Conservation (phyloP, 2,113 vertebrate genomes). For the Cebus imitator region DNA sequence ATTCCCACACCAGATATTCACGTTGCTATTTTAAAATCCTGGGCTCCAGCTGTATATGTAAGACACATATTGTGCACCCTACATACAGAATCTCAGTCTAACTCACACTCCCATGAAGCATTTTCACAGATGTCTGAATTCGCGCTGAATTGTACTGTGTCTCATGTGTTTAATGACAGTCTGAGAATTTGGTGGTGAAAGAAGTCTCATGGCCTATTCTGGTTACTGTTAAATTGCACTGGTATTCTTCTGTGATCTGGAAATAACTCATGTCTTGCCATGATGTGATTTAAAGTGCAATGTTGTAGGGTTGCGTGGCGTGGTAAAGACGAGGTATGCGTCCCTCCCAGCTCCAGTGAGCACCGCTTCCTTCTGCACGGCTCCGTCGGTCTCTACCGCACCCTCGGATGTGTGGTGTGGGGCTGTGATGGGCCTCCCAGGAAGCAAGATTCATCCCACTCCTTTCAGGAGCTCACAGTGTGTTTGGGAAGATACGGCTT, state of each 20-base stretch:
- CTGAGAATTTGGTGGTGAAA: not conserved
- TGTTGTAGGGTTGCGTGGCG: fast-evolving
- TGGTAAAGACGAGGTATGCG: not conserved
- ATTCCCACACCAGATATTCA: constrained; percentile 30
- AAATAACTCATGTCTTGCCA: not conserved
- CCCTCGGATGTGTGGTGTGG: fast-evolving
- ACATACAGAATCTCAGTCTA: not conserved
- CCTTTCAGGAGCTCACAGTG: not conserved
- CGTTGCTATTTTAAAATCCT: not conserved
- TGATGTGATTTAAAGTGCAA: not conserved
- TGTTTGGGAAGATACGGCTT: not conserved
- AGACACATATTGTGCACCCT: not conserved
- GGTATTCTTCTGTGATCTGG: not conserved
- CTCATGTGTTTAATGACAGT: not conserved
- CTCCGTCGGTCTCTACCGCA: fast-evolving
- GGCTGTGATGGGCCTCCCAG: not conserved
- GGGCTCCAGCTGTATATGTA: not conserved
- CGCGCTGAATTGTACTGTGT: fast-evolving
- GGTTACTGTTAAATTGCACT: not conserved
- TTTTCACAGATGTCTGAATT: not conserved
- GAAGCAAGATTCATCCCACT: fast-evolving
- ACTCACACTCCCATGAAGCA: not conserved
- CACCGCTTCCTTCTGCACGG: not conserved
- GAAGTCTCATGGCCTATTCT: not conserved
- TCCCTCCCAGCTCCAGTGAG: not conserved